phyloP scores from a whole-genome alignment of 2,113 vertebrate genomes.

The Salminus brasiliensis region DNA sequence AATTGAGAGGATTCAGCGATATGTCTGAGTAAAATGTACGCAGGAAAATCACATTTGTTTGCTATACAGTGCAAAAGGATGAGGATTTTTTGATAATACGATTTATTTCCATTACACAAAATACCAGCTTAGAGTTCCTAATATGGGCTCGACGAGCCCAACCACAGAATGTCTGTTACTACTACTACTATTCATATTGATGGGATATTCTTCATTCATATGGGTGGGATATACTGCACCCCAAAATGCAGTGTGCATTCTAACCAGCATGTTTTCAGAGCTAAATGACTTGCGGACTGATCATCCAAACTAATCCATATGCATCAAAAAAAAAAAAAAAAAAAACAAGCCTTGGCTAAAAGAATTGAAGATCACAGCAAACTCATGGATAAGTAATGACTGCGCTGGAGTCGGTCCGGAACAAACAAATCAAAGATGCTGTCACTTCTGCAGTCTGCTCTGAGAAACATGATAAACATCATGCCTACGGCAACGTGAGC shows the following conservation, averaged over 20 bases:
- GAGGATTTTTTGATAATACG: too few relatives aligned
- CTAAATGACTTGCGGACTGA: neutral
- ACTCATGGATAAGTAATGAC: neutral
- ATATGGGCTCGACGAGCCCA: too few relatives aligned
- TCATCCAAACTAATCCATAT: neutral
- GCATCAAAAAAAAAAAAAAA: neutral
- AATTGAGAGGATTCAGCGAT: too few relatives aligned
- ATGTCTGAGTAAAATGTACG: too few relatives aligned
- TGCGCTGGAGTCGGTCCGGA: neutral
- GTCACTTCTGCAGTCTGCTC: neutral
- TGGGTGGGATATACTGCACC: too few relatives aligned
- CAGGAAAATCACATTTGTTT: too few relatives aligned
- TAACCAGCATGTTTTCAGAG: neutral
- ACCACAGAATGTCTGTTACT: too few relatives aligned
- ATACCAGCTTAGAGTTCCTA: too few relatives aligned
- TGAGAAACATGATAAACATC: neutral
- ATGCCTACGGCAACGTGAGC: neutral
- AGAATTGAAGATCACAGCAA: neutral
- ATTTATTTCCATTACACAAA: too few relatives aligned
- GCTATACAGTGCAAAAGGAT: too few relatives aligned
- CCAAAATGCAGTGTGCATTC: neutral
- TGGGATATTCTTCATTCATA: too few relatives aligned
- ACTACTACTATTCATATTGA: too few relatives aligned
- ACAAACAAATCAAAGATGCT: slow-evolving; percentile 15
- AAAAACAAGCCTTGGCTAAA: neutral